A percentile compares a stretch with the other conserved stretches of the same genome.
These are phyloP conservation scores for Neomonachus schauinslandi DNA, from an alignment of 2,113 vertebrate species.

Conservation along the genomic window DNA sequence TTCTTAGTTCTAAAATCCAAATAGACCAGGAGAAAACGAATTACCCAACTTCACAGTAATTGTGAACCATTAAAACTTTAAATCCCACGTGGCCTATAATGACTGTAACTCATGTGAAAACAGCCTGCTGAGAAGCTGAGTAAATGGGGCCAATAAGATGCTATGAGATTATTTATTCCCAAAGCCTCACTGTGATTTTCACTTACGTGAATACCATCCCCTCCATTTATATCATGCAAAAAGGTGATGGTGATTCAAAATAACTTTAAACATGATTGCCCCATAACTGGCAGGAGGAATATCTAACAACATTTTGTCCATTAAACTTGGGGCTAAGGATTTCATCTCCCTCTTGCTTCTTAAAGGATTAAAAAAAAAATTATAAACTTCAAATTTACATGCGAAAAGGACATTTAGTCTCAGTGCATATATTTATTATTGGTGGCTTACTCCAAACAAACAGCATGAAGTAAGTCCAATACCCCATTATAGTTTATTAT, in stretches of 20 bases:
- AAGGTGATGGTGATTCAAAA: background rate
- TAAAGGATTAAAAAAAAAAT: background rate
- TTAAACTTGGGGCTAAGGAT: background rate
- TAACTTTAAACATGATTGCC: background rate
- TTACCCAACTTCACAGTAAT: background rate
- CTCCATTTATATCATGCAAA: background rate
- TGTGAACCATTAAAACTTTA: background rate
- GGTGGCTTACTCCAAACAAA: background rate
- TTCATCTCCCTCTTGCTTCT: background rate
- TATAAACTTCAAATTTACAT: background rate
- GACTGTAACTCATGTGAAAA: background rate
- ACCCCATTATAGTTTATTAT: background rate
- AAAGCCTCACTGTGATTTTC: background rate
- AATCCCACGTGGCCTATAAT: background rate
- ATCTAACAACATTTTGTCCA: background rate
- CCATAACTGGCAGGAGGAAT: too few relatives aligned
- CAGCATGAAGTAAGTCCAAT: background rate
- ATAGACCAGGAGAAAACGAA: conserved; percentile 52
- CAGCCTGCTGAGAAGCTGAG: background rate
- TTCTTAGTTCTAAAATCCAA: conserved; percentile 36
- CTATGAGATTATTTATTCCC: background rate
- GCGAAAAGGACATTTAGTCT: background rate
- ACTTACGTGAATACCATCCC: background rate
- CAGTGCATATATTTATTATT: background rate
- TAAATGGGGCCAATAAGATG: background rate